These are phyloP conservation scores for Hydrozoanthus gracilis DNA, from an alignment of 92 coral and sea anemone genomes.

Conservation along the genomic window DNA sequence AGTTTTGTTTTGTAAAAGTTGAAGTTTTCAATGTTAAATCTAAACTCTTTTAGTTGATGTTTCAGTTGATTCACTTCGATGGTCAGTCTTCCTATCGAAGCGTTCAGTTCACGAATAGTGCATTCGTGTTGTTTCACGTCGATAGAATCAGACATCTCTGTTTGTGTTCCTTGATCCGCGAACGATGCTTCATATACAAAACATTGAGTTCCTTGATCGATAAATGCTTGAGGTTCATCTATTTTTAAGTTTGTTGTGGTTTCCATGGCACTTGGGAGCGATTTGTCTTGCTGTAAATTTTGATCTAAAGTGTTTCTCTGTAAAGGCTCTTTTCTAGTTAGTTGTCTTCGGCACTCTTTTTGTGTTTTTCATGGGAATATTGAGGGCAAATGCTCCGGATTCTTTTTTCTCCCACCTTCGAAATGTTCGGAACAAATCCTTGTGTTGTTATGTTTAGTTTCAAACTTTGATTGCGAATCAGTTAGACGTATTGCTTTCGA, in stretches of 20 bases:
- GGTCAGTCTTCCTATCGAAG: constrained; percentile 38
- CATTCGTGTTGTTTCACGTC: constrained; percentile 41
- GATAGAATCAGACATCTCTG: constrained; percentile 44
- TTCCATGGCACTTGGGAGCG: constrained; percentile 48
- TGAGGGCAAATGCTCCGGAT: constrained; percentile 41
- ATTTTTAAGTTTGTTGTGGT: constrained; percentile 30
- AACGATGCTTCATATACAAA: constrained; percentile 3
- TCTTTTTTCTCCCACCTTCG: constrained; percentile 41
- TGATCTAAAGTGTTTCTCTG: constrained; percentile 46
- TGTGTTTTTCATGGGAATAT: constrained; percentile 40
- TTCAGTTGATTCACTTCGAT: constrained; percentile 51
- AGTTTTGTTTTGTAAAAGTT: constrained; percentile 47
- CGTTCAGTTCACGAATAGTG: constrained; percentile 43
- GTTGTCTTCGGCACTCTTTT: constrained; percentile 43
- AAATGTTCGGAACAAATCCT: constrained; percentile 48
- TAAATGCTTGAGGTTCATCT: constrained; percentile 37
- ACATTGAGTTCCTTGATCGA: constrained; percentile 54
- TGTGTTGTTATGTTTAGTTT: constrained; percentile 39
- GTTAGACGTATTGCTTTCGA: constrained; percentile 44
- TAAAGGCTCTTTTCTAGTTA: constrained; percentile 38
- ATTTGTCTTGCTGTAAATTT: constrained; percentile 22
- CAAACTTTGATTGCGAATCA: constrained; percentile 44
- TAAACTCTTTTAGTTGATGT: constrained; percentile 37
- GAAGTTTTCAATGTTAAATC: constrained; percentile 50
- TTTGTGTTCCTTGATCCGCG: constrained; percentile 54